Conservation (phyloP, 2,113 vertebrate species). For the Uria aalge region DNA sequence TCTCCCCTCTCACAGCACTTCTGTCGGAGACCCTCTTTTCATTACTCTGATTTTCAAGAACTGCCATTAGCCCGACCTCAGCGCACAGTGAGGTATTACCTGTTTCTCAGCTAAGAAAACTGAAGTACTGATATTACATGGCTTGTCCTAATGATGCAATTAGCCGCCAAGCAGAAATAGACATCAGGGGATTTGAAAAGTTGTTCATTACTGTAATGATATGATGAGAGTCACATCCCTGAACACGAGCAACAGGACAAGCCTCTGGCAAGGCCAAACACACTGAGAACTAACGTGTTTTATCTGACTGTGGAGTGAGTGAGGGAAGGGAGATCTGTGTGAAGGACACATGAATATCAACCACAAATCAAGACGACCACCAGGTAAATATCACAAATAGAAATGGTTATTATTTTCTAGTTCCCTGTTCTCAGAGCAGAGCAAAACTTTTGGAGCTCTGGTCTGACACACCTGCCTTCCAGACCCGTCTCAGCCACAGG, state of each 20-base stretch:
- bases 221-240: neutral
- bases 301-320: neutral
- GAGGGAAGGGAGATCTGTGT: neutral
- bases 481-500: neutral
- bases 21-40: neutral
- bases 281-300: neutral
- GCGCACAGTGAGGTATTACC: neutral
- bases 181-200: conserved; percentile 12
- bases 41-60: neutral
- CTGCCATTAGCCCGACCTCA: neutral
- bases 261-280: conserved; percentile 12
- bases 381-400: neutral
- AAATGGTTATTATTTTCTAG: neutral
- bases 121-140: neutral
- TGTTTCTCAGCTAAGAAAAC: neutral
- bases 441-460: neutral
- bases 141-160: neutral
- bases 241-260: neutral
- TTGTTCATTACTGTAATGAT: conserved; percentile 35
- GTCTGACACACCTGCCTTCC: neutral
- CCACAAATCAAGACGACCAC: neutral
- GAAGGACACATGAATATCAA: neutral
- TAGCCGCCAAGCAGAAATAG: neutral
- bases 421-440: neutral
- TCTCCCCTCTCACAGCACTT: neutral